Evolutionary conservation across 2,888 invertebrate species (phyloP), one percentile per base, ranked within the genome.

Genomic region (Nemapogon koenigi): DNA sequence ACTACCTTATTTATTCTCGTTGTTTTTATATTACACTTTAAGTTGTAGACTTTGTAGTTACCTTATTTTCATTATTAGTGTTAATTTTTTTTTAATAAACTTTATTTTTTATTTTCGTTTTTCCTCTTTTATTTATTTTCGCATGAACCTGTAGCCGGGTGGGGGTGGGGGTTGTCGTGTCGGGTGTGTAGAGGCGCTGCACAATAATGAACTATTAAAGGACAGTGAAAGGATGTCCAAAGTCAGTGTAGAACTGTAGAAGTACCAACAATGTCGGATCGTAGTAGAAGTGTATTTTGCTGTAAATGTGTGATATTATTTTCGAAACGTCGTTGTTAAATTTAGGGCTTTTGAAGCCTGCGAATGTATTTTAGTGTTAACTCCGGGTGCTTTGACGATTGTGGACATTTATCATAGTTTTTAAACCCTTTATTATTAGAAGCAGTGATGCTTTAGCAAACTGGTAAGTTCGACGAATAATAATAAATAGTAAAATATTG

Each of bases 361-460:
- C 69, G 54, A 32, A 68, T 73, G 72, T 75, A 72, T 28, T 63
- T 70, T 71, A 75, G 70, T 67, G 62, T 67, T 68, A 75, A 76
- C 65, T 70, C 68, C 75, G 72, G 78, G 78, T 78, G 78, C 78
- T 78, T 78, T 73, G 71, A 75, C 72, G 70, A 75, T 73, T 73
- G 73, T 73, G 75, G 72, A 75, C 61, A 70, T 70, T 57, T 38
- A 35, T 41, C 62, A 67, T 75, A 75, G 72, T 68, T 68, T 64
- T 69, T 57, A 58, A 59, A 52, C 60, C 41, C 43, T 41, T 38
- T 65, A 65, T 33, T 33, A 58, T 66, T 70, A 70, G 70, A 71
- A 70, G 61, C 75, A 70, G 67, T 63, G n/a, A n/a, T n/a, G n/a
- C n/a, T n/a, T n/a, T n/a, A n/a, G n/a, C n/a, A 22, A 22, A 22